A percentile compares a stretch with the other conserved stretches of the same genome.
These are phyloP conservation scores for Potamilus streckersoni DNA, from an alignment of 1,140 invertebrate genomes.

Conservation along the genomic window DNA sequence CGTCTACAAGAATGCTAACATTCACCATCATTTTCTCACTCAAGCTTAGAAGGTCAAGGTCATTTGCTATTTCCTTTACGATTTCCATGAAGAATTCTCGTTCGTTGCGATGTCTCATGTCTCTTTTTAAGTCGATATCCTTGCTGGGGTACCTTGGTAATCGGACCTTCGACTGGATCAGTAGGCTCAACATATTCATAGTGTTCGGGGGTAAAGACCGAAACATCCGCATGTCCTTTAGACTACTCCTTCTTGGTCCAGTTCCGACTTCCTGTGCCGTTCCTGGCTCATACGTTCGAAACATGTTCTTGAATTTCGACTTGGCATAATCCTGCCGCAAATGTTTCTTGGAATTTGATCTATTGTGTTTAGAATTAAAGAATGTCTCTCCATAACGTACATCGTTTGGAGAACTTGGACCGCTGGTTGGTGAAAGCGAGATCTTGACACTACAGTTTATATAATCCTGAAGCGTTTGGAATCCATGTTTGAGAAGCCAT, in stretches of 20 bases:
- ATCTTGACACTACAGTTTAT: conserved; percentile 36
- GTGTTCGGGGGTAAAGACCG: conserved; percentile 57
- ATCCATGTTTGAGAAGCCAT: conserved; percentile 71
- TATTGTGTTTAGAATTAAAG: conserved; percentile 51
- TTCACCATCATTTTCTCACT: conserved; percentile 98
- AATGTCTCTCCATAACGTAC: conserved; percentile 41
- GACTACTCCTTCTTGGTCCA: conserved; percentile 46
- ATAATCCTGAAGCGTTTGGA: conserved; percentile 65
- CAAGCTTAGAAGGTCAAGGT: conserved; percentile 89
- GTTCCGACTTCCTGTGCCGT: conserved; percentile 29
- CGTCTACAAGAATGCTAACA: conserved; percentile 89
- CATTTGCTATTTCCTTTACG: conserved; percentile 97
- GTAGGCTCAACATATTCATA: conserved; percentile 52
- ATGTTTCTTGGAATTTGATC: conserved; percentile 70
- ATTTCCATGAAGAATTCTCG: conserved; percentile 95
- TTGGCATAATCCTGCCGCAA: conserved; percentile 71
- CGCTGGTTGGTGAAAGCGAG: conserved; percentile 41
- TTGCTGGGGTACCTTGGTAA: conserved; percentile 59
- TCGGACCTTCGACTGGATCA: conserved; percentile 56
- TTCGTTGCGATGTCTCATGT: conserved; percentile 80
- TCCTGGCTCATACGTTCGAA: conserved; percentile 64
- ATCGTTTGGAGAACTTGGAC: conserved; percentile 52
- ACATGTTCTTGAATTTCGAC: conserved; percentile 70
- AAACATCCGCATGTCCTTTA: conserved; percentile 59
- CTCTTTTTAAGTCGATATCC: conserved; percentile 55